Percentiles rank a stretch among this genome's conserved stretches.
Evolutionary conservation across 2,797 vertebrate genomes (phyloP).

Genomic region (Darevskia mixta): DNA sequence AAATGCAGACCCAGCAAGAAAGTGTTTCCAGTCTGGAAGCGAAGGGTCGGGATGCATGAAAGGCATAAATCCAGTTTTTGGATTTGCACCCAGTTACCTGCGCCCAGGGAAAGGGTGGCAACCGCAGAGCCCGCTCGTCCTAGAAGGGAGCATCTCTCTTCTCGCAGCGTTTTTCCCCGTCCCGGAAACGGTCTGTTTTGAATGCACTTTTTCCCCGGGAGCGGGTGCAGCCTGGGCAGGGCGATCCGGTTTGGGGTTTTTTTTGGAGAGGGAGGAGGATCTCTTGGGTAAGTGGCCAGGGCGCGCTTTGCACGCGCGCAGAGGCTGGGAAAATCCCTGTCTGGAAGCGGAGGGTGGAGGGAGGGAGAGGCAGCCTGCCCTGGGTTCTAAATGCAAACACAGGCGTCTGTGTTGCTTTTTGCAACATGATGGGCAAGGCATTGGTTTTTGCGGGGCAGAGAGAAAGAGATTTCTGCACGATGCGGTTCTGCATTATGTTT

Average conservation of each 20-base stretch:
- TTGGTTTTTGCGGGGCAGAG: too few species aligned
- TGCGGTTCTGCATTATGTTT: background rate
- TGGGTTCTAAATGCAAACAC: background rate
- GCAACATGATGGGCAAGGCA: too few species aligned
- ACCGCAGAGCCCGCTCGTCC: background rate
- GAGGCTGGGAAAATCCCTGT: background rate
- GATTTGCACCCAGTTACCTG: background rate
- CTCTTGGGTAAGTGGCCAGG: background rate
- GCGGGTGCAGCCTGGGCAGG: background rate
- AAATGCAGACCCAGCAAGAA: background rate
- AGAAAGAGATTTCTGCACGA: too few species aligned
- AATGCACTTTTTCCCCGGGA: constrained; percentile 6
- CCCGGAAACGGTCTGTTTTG: background rate
- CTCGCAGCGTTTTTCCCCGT: background rate
- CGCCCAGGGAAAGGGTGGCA: background rate
- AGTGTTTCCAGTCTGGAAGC: too few species aligned
- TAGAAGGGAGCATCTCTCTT: background rate
- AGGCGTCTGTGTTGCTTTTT: background rate
- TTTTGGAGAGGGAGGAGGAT: too few species aligned
- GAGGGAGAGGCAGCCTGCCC: background rate
- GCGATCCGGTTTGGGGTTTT: background rate
- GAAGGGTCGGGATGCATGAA: too few species aligned
- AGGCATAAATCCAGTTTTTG: too few species aligned
- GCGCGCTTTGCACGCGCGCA: background rate
- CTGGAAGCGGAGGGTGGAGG: background rate